Evolutionary conservation across 2,888 invertebrate genomes (phyloP).

Genomic region (Pimpla rufipes): DNA sequence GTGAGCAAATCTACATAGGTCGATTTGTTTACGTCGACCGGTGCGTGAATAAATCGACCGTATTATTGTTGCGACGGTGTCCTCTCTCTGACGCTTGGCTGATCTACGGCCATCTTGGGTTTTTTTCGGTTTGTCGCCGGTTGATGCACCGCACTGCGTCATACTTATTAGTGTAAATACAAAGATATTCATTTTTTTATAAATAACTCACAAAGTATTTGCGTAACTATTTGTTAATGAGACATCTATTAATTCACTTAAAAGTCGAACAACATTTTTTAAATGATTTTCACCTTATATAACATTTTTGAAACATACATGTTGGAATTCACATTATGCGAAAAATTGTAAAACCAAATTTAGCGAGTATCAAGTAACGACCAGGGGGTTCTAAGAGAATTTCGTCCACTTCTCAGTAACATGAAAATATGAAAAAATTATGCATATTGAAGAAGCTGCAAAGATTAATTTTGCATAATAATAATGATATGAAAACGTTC

Average conservation of each 20-base stretch:
- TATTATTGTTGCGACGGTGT: background rate
- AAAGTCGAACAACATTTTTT: background rate
- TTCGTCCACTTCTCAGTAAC: too few relatives aligned
- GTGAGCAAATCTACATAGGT: background rate
- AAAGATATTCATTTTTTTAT: too few relatives aligned
- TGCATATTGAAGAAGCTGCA: too few relatives aligned
- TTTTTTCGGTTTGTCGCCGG: constrained; percentile 4
- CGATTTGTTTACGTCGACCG: background rate
- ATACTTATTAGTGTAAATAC: too few relatives aligned
- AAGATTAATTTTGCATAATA: too few relatives aligned
- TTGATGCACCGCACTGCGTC: background rate
- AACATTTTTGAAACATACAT: background rate
- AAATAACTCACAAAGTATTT: background rate
- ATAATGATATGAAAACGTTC: too few relatives aligned
- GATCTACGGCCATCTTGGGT: constrained; percentile 12
- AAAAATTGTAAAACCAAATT: background rate
- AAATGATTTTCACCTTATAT: background rate
- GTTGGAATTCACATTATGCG: background rate
- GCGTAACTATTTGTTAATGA: background rate
- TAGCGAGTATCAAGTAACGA: background rate
- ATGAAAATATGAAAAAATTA: too few relatives aligned
- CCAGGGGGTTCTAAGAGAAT: too few relatives aligned
- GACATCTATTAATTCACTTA: background rate
- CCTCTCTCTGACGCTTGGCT: background rate
- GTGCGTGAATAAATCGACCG: background rate